A percentile compares a stretch with the other conserved stretches of the same genome.
phyloP scores from a whole-genome alignment of 1,140 invertebrate genomes.

The Thaumatotibia leucotreta region DNA sequence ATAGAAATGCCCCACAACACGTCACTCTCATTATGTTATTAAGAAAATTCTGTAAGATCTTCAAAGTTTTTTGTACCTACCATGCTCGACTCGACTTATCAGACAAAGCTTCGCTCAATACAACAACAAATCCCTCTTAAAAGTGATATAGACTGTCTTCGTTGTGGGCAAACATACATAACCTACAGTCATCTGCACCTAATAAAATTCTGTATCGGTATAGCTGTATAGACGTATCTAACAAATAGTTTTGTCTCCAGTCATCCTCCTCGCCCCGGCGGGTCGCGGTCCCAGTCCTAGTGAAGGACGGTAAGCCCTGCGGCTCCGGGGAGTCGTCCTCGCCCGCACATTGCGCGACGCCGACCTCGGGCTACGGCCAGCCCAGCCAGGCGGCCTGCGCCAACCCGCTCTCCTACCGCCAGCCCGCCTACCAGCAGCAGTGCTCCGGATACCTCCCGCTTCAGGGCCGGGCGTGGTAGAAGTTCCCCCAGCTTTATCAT shows the following conservation, averaged over 20 bases:
- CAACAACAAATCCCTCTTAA: too few relatives aligned
- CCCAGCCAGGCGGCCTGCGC: slow-evolving; percentile 78
- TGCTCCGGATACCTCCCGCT: slow-evolving; percentile 91
- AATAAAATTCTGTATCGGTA: too few relatives aligned
- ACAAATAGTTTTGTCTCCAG: slow-evolving; percentile 72
- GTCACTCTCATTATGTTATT: too few relatives aligned
- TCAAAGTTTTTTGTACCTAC: too few relatives aligned
- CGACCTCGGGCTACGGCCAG: slow-evolving; percentile 74
- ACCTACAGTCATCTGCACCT: too few relatives aligned
- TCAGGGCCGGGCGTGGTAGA: slow-evolving; percentile 91
- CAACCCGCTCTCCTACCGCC: slow-evolving; percentile 77
- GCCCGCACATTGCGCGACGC: slow-evolving; percentile 69
- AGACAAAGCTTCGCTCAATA: too few relatives aligned
- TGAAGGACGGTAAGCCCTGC: slow-evolving; percentile 97
- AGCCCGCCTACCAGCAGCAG: slow-evolving; percentile 85
- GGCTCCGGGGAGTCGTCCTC: slow-evolving; percentile 77
- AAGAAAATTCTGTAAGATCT: too few relatives aligned
- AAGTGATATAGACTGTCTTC: too few relatives aligned
- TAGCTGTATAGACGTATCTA: too few relatives aligned
- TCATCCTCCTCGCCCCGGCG: slow-evolving; percentile 92
- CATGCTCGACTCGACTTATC: too few relatives aligned
- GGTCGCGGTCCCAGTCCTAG: slow-evolving; percentile 95
- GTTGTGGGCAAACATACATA: too few relatives aligned
- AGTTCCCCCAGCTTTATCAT: slow-evolving; percentile 77
- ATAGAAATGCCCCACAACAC: too few relatives aligned